These are phyloP conservation scores for Cynopterus brachyotis DNA, from an alignment of 2,113 vertebrate genomes.

Conservation along the genomic window DNA sequence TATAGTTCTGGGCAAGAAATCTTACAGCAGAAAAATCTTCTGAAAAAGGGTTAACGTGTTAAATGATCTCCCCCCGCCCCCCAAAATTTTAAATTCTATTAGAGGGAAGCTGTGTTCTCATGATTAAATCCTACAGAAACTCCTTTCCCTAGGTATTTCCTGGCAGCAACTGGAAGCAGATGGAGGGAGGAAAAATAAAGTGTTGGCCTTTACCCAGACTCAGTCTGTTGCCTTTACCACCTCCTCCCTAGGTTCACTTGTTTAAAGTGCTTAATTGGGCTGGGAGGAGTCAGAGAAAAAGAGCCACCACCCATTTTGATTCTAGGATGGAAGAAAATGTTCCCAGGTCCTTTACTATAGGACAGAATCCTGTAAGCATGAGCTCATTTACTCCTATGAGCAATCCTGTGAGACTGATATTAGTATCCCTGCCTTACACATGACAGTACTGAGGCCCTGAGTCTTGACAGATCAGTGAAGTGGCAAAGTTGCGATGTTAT, in stretches of 20 bases:
- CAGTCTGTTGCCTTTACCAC: not conserved
- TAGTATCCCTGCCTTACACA: not conserved
- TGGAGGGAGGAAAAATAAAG: conserved; percentile 25
- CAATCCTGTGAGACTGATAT: not conserved
- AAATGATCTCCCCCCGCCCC: not conserved
- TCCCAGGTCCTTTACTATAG: not conserved
- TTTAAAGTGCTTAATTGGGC: not conserved
- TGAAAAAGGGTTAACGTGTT: conserved; percentile 14
- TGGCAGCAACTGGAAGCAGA: conserved; percentile 56
- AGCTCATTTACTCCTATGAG: not conserved
- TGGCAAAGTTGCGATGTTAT: not conserved
- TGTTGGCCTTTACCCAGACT: conserved; percentile 32
- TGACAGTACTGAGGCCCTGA: no score
- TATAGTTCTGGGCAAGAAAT: conserved; percentile 29
- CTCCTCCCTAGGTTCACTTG: not conserved
- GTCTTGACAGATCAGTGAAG: not conserved
- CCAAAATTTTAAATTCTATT: not conserved
- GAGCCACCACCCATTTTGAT: not conserved
- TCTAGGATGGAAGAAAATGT: not conserved
- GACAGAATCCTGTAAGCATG: not conserved
- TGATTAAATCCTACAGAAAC: conserved; percentile 22
- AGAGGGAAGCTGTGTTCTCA: conserved; percentile 30
- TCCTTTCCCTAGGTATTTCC: conserved; percentile 20
- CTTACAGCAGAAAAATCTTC: not conserved
- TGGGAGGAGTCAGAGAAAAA: not conserved